Evolutionary conservation across 2,113 vertebrate species (phyloP).

Genomic region (Ellobius talpinus): DNA sequence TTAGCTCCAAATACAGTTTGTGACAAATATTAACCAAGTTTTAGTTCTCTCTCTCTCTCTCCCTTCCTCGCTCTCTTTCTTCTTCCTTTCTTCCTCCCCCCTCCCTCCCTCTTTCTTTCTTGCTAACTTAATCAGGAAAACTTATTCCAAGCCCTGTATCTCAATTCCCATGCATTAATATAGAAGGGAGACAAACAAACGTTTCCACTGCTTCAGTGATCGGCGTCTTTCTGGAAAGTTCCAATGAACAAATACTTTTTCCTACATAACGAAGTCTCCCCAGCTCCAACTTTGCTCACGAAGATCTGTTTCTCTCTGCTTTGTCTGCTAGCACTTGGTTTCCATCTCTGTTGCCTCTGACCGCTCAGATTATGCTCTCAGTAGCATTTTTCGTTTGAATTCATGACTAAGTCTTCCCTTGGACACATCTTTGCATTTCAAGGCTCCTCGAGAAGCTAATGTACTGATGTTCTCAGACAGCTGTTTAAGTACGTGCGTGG

Average conservation of each 20-base stretch:
- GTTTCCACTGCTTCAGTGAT: not conserved
- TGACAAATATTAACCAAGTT: not conserved
- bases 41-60: not conserved
- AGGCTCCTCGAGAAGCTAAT: not conserved
- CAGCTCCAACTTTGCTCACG: not conserved
- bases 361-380: not conserved
- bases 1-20: slow-evolving; percentile 19
- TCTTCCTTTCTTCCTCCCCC: no score
- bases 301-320: not conserved
- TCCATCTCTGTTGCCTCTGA: not conserved
- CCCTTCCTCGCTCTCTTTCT: no score
- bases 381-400: not conserved
- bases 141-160: not conserved
- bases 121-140: not conserved
- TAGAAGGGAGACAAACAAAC: not conserved
- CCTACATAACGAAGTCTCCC: not conserved
- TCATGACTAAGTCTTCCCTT: not conserved
- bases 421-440: not conserved
- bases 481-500: not conserved
- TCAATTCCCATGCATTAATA: not conserved
- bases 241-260: not conserved
- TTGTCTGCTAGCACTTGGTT: not conserved
- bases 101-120: not conserved
- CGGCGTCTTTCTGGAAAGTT: not conserved
- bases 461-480: not conserved